Percentiles rank a stretch among this genome's conserved stretches.
Evolutionary conservation across 1,140 invertebrate species (phyloP).

Genomic region (Panagrolaimus sp.): DNA sequence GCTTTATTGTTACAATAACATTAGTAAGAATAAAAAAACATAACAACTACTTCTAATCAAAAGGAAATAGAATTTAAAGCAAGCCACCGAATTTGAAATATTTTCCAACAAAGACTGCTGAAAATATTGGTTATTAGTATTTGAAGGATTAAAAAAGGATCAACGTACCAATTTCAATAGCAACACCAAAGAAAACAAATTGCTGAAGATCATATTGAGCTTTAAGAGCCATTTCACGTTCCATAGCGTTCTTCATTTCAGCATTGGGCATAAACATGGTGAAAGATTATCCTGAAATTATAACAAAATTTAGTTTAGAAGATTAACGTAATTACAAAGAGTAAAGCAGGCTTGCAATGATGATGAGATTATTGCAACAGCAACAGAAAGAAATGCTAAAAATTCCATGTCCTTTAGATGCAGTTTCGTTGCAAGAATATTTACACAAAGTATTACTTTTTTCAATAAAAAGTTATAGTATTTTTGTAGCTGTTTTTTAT

Average conservation of each 20-base stretch:
- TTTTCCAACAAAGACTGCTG: background rate
- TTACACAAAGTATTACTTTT: too few relatives aligned
- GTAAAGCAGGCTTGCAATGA: too few relatives aligned
- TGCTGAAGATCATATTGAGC: slow-evolving; percentile 17
- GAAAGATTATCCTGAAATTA: background rate
- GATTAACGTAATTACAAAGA: too few relatives aligned
- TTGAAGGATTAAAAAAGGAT: background rate
- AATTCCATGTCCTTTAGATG: too few relatives aligned
- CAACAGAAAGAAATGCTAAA: too few relatives aligned
- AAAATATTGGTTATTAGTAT: background rate
- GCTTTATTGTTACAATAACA: background rate
- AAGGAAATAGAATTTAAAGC: background rate
- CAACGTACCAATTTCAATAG: slow-evolving; percentile 21
- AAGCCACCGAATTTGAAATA: slow-evolving; percentile 6
- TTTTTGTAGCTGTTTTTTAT: too few relatives aligned
- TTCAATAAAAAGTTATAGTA: too few relatives aligned
- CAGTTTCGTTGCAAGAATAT: too few relatives aligned
- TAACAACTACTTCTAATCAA: background rate
- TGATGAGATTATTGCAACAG: too few relatives aligned
- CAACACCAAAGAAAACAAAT: slow-evolving; percentile 23
- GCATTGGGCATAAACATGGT: background rate
- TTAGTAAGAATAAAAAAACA: slow-evolving; percentile 2
- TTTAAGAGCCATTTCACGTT: slow-evolving; percentile 5
- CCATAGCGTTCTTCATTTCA: background rate
- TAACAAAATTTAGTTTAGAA: too few relatives aligned